Base-by-base conservation (phyloP, 1,140 invertebrate genomes). In the Antheraea pernyi region DNA sequence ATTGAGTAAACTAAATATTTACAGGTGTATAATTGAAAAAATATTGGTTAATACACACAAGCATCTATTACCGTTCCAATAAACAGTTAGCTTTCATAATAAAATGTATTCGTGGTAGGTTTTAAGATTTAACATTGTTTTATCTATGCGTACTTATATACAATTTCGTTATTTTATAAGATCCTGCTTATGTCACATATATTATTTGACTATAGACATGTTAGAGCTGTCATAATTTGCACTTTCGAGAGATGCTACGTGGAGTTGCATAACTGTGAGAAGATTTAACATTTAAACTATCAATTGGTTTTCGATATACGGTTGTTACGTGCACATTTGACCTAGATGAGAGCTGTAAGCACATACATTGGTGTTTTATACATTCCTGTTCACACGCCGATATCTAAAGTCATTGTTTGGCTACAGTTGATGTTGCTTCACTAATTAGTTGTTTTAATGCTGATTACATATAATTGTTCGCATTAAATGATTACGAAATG, bases 211-310 rank as follows among this genome's bases (percentile, higher is more conserved):
- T 63, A 11, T 37, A 63, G 61, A 63, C 30, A 30, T 13, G 61
- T 37, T 63, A 63, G 30, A 63, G 1, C 61, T 63, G 61, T 63
- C 61, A 13, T 63, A 22, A 63, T 63, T 63, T 63, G 67, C 65
- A 74, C 74, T 76, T 78, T 78, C 67, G 65, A 69, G 67, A 72
- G 71, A 72, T 75, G 68, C 70, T 72, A 39, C 70, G 58, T 71
- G 42, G 67, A n/a, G 71, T 80, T 80, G 60, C 72, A 70, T 73
- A 80, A 80, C 59, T 59, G 39, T 42, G 36, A 70, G 69, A 76
- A 73, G 72, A 78, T 78, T 76, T 78, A 80, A 76, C 76, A 78
- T 78, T 80, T 80, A 72, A 75, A 75, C 68, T 72, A 72, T 72
- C 61, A 75, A 74, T 75, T 70, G 70, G 69, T 73, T 68, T 59